phyloP scores from a whole-genome alignment of 2,888 invertebrate species.

The Limenitis camilla region DNA sequence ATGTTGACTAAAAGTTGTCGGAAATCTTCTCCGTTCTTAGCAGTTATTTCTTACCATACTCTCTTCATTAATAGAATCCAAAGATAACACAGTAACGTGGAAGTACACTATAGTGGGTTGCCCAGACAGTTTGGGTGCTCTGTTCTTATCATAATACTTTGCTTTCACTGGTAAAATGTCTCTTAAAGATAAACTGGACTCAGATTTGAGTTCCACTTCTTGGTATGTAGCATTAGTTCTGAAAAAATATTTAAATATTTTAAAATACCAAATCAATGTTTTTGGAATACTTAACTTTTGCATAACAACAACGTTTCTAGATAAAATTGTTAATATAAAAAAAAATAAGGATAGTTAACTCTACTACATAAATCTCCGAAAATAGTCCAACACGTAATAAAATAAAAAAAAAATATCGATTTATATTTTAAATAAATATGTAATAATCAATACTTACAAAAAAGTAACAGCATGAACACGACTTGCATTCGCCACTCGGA shows the following conservation, averaged over 20 bases:
- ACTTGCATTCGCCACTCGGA: constrained; percentile 36
- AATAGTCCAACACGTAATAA: too few species aligned
- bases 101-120: constrained; percentile 93
- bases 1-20: too few species aligned
- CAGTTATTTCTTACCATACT: constrained; percentile 65
- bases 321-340: too few species aligned
- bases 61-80: constrained; percentile 97
- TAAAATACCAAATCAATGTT: too few species aligned
- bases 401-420: neutral
- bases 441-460: constrained; percentile 45
- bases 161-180: constrained; percentile 89
- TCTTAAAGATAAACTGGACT: constrained; percentile 79
- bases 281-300: too few species aligned
- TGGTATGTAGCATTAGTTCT: constrained; percentile 63
- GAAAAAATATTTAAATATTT: too few species aligned
- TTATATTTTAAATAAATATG: neutral
- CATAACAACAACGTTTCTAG: too few species aligned
- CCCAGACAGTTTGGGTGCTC: constrained; percentile 88
- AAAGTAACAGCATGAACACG: constrained; percentile 63
- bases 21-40: too few species aligned
- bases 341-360: too few species aligned
- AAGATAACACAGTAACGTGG: constrained; percentile 90
- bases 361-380: too few species aligned
- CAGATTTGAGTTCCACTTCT: constrained; percentile 61
- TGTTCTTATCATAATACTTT: constrained; percentile 91